Conservation (phyloP, 2,797 vertebrate species). For the Danio choprae region DNA sequence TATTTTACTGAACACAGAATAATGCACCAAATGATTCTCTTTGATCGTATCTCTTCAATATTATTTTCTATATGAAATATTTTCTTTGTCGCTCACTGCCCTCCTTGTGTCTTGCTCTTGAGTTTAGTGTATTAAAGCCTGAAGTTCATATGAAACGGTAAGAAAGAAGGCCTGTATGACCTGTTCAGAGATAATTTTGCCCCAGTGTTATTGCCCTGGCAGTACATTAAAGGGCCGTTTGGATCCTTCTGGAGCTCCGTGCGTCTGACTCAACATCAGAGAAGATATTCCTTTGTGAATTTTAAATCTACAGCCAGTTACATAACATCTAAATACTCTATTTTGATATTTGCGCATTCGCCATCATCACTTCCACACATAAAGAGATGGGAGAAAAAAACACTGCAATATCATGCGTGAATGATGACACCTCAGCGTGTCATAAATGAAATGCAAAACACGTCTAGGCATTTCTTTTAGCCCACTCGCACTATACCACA, state of each 20-base stretch:
- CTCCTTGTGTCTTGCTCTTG: neutral
- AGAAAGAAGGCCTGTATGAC: constrained; percentile 26
- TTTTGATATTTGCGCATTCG: neutral
- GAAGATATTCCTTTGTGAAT: constrained; percentile 16
- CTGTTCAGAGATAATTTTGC: constrained; percentile 20
- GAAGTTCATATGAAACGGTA: constrained; percentile 50
- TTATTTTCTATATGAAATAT: constrained; percentile 27
- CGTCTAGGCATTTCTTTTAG: constrained; percentile 25
- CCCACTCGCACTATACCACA: constrained; percentile 6
- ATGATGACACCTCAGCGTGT: constrained; percentile 39
- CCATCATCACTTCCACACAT: neutral
- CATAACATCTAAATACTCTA: constrained; percentile 21
- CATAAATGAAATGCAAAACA: constrained; percentile 34
- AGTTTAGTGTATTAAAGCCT: constrained; percentile 33
- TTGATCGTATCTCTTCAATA: constrained; percentile 24
- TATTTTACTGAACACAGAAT: constrained; percentile 9
- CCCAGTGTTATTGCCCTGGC: constrained; percentile 32
- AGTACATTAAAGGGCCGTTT: constrained; percentile 11
- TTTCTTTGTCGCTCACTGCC: neutral
- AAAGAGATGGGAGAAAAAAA: constrained; percentile 6
- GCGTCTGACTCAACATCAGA: constrained; percentile 13
- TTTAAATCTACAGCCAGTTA: constrained; percentile 20
- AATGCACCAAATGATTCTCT: constrained; percentile 10
- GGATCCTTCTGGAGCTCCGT: constrained; percentile 15
- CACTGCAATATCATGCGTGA: neutral